These are phyloP conservation scores for Meda fulgida DNA, from an alignment of 2,797 vertebrate genomes.

Conservation along the genomic window DNA sequence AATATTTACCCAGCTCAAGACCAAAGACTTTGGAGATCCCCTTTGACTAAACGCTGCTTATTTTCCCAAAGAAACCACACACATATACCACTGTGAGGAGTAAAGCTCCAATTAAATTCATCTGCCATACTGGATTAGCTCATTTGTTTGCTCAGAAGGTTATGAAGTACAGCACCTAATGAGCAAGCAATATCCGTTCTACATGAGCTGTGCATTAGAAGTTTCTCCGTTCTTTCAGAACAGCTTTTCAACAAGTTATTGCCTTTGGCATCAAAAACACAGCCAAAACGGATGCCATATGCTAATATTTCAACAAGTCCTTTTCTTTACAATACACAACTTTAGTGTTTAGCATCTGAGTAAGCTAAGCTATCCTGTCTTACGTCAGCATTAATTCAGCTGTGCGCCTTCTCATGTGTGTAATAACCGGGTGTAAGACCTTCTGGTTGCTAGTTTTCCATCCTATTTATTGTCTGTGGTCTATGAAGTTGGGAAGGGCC, in stretches of 20 bases:
- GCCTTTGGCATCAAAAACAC: background rate
- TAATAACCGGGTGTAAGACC: constrained; percentile 28
- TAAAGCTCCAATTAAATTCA: constrained; percentile 51
- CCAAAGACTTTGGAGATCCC: constrained; percentile 47
- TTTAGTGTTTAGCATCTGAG: background rate
- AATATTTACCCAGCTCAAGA: constrained; percentile 50
- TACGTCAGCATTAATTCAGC: constrained; percentile 7
- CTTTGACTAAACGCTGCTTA: constrained; percentile 34
- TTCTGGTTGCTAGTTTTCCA: constrained; percentile 44
- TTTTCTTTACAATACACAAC: constrained; percentile 9
- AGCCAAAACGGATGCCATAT: background rate
- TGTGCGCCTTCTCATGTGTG: constrained; percentile 42
- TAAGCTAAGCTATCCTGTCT: constrained; percentile 6
- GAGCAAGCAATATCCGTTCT: constrained; percentile 28
- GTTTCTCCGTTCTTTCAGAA: background rate
- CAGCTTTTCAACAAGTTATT: constrained; percentile 1
- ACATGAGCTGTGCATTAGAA: constrained; percentile 11
- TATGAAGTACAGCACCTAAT: constrained; percentile 36
- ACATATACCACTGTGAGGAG: constrained; percentile 23
- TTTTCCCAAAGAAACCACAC: constrained; percentile 44
- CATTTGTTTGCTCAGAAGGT: constrained; percentile 46
- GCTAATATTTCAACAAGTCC: constrained; percentile 32
- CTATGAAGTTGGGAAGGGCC: constrained; percentile 41
- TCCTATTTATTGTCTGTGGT: constrained; percentile 49
- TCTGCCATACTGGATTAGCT: constrained; percentile 53